Conservation (phyloP, 2,888 invertebrate species). For the Lutraria lutraria region DNA sequence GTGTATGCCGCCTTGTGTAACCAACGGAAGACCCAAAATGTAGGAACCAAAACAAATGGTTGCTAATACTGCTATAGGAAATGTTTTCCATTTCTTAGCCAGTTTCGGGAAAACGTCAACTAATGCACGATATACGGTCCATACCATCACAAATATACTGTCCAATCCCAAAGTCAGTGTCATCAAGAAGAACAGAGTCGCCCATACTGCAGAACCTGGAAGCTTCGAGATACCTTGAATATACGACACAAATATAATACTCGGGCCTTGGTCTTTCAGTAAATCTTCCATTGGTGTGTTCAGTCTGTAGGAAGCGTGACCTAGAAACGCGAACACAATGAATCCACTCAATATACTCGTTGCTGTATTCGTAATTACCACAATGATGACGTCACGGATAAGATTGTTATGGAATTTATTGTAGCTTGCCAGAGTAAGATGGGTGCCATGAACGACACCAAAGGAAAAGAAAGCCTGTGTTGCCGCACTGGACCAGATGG, state of each 20-base stretch:
- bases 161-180: conserved; percentile 56
- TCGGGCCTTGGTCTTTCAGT: conserved; percentile 50
- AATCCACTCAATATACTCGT: conserved; percentile 56
- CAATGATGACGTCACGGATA: conserved; percentile 44
- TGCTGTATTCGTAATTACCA: conserved; percentile 31
- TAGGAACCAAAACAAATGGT: too few species aligned
- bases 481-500: conserved; percentile 54
- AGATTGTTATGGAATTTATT: conserved; percentile 53
- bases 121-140: conserved; percentile 21
- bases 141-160: too few species aligned
- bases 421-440: conserved; percentile 47
- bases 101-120: conserved; percentile 41
- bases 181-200: conserved; percentile 54
- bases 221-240: conserved; percentile 51
- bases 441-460: conserved; percentile 47
- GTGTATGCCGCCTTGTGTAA: conserved; percentile 76
- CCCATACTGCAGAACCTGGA: conserved; percentile 55
- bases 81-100: conserved; percentile 12
- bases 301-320: conserved; percentile 49
- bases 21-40: conserved; percentile 49
- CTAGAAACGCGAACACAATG: conserved; percentile 52
- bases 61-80: conserved; percentile 4
- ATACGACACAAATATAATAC: conserved; percentile 62
- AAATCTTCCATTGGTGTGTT: conserved; percentile 45
- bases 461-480: conserved; percentile 54